Percentiles rank a stretch among this genome's conserved stretches.
phyloP scores from a whole-genome alignment of 1,140 invertebrate genomes.

The Conus betulinus region DNA sequence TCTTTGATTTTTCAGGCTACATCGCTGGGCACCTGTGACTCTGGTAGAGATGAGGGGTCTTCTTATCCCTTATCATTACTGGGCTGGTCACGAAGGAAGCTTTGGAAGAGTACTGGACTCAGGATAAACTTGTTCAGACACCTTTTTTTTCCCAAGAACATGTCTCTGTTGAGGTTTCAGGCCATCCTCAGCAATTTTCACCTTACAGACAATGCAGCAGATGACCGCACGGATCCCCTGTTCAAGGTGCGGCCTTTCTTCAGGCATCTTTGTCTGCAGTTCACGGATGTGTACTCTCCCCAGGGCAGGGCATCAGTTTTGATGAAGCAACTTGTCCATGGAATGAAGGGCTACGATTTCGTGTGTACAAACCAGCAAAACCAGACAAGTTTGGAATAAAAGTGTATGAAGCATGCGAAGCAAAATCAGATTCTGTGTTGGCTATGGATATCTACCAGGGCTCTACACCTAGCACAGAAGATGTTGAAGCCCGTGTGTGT shows the following conservation, averaged over 20 bases:
- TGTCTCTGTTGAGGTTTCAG: slow-evolving; percentile 36
- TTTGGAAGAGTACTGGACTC: not conserved
- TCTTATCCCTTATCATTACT: not conserved
- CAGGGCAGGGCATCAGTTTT: slow-evolving; percentile 42
- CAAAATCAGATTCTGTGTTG: slow-evolving; percentile 37
- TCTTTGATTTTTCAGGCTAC: not conserved
- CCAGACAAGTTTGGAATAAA: slow-evolving; percentile 46
- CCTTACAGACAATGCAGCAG: slow-evolving; percentile 29
- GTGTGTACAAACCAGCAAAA: slow-evolving; percentile 48
- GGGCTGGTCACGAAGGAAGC: not conserved
- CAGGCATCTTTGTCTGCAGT: slow-evolving; percentile 17
- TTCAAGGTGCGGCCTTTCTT: slow-evolving; percentile 42
- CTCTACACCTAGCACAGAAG: not conserved
- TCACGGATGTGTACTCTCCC: slow-evolving; percentile 39
- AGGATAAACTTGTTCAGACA: not conserved
- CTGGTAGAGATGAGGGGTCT: not conserved
- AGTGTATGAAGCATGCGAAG: slow-evolving; percentile 40
- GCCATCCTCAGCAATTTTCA: slow-evolving; percentile 37
- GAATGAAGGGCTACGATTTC: slow-evolving; percentile 41
- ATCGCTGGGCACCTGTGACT: not conserved
- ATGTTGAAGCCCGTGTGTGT: slow-evolving; percentile 28
- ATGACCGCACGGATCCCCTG: slow-evolving; percentile 30
- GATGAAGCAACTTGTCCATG: slow-evolving; percentile 52
- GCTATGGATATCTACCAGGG: slow-evolving; percentile 41
- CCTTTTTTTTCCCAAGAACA: slow-evolving; percentile 39